Conservation (phyloP, 2,797 vertebrate genomes). For the Psittacula derbiana region DNA sequence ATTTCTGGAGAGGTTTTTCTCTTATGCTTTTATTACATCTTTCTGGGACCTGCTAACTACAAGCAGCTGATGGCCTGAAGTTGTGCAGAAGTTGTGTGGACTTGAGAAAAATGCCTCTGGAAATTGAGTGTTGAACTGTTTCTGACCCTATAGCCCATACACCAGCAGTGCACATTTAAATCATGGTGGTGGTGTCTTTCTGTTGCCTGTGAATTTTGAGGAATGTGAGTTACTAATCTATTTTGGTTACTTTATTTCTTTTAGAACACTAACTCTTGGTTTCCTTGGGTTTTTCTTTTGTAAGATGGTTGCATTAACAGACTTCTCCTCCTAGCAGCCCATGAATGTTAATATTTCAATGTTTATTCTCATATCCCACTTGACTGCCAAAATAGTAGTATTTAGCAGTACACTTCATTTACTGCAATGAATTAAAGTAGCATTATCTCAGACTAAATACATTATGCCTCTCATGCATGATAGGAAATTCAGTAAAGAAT, state of each 20-base stretch:
- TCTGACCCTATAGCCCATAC: background rate
- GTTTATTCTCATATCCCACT: background rate
- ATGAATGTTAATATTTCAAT: constrained; percentile 1
- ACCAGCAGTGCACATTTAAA: background rate
- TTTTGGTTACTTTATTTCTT: constrained; percentile 6
- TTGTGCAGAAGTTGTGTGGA: background rate
- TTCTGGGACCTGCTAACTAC: background rate
- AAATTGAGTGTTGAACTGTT: background rate
- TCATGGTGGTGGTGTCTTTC: background rate
- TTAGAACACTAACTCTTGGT: background rate
- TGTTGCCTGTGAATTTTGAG: background rate
- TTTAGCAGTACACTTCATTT: constrained; percentile 19
- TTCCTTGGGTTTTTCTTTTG: background rate
- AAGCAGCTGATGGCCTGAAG: background rate
- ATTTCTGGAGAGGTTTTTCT: background rate
- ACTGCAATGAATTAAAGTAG: constrained; percentile 4
- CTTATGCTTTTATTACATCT: background rate
- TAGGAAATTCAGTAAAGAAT: background rate
- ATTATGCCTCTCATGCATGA: background rate
- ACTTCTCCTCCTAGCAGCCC: background rate
- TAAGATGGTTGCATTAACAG: background rate
- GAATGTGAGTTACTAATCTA: constrained; percentile 10
- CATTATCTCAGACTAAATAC: background rate
- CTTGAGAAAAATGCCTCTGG: constrained; percentile 33
- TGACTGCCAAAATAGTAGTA: background rate